Percentiles rank a stretch among this genome's conserved stretches.
Evolutionary conservation across 2,888 invertebrate species (phyloP).

Genomic region (Diogma glabrata): DNA sequence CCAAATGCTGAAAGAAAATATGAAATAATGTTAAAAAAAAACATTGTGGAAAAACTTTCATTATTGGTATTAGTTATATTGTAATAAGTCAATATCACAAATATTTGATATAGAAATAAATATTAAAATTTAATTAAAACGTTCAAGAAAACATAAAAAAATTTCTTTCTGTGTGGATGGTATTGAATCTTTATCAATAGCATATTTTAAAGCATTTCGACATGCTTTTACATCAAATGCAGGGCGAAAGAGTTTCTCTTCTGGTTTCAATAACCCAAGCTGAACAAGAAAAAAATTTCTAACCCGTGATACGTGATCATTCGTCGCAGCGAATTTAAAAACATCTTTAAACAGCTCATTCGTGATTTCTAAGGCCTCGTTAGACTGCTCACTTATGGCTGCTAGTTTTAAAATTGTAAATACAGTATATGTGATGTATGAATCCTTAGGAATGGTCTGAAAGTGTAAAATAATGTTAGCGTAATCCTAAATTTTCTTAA

Average conservation of each 20-base stretch:
- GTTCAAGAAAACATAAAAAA: conserved; percentile 29
- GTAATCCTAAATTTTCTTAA: conserved; percentile 8
- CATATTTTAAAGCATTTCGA: conserved; percentile 29
- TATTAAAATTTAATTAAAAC: conserved; percentile 18
- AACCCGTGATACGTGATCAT: conserved; percentile 29
- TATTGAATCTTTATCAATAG: conserved; percentile 26
- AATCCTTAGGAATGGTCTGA: conserved; percentile 29
- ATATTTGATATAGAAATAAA: no score
- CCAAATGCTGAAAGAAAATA: no score
- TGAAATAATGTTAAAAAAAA: no score
- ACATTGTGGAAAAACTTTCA: no score
- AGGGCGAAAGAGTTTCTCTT: conserved; percentile 29
- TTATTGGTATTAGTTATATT: no score
- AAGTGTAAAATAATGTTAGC: conserved; percentile 11
- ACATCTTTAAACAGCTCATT: conserved; percentile 28
- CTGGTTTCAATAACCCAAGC: conserved; percentile 30
- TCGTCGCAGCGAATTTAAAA: conserved; percentile 31
- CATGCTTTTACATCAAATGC: conserved; percentile 30
- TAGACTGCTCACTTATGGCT: conserved; percentile 28
- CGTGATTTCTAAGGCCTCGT: conserved; percentile 29
- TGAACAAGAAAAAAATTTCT: conserved; percentile 33
- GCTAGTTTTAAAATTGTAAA: conserved; percentile 35
- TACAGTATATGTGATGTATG: conserved; percentile 30
- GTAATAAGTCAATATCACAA: no score
- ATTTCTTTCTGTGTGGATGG: conserved; percentile 30